A percentile compares a stretch with the other conserved stretches of the same genome.
Evolutionary conservation across 2,113 vertebrate species (phyloP).

Genomic region (Rhinichthys klamathensis): DNA sequence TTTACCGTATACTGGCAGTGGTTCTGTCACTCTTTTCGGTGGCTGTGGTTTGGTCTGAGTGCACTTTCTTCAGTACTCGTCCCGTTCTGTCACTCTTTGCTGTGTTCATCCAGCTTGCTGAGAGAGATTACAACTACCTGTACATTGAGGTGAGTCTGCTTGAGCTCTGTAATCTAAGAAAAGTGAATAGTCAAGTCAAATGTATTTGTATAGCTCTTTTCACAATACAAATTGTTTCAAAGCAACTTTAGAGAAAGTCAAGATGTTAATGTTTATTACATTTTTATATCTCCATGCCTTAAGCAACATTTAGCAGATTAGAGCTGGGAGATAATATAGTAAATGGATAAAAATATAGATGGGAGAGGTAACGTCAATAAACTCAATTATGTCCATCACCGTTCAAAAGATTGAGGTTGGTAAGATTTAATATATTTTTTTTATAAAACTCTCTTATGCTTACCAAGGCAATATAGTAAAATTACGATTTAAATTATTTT

Average conservation of each 20-base stretch:
- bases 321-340: too few relatives aligned
- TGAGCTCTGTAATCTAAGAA: background rate
- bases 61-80: conserved; percentile 95
- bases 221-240: too few relatives aligned
- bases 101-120: conserved; percentile 94
- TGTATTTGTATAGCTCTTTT: too few relatives aligned
- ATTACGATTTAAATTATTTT: too few relatives aligned
- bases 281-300: too few relatives aligned
- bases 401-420: background rate
- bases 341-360: too few relatives aligned
- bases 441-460: background rate
- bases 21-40: conserved; percentile 86
- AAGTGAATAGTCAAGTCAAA: too few relatives aligned
- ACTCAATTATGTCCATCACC: background rate
- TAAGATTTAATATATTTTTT: background rate
- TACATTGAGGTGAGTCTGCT: conserved; percentile 89
- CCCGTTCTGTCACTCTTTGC: conserved; percentile 95
- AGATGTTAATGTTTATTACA: too few relatives aligned
- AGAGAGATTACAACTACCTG: conserved; percentile 94
- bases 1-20: conserved; percentile 86
- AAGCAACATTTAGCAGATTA: too few relatives aligned
- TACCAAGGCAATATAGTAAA: background rate
- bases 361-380: background rate
- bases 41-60: conserved; percentile 97
- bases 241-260: too few relatives aligned